Conservation (phyloP, 2,888 invertebrate genomes). For the Mesochorus sp. region DNA sequence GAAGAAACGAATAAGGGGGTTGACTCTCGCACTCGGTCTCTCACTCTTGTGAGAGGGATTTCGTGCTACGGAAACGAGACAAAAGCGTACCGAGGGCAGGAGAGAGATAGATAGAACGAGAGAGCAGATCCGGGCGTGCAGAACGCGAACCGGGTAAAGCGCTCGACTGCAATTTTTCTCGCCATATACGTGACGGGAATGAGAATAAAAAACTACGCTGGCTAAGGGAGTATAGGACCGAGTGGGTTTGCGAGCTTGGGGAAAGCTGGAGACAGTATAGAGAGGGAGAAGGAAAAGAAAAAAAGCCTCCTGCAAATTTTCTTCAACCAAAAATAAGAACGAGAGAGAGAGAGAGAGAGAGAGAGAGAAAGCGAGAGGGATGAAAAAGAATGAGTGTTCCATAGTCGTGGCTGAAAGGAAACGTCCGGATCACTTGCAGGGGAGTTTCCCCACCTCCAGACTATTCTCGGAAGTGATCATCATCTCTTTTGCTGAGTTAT, state of each 20-base stretch:
- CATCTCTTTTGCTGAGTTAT: constrained; percentile 48
- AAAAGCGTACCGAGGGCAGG: constrained; percentile 53
- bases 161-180: constrained; percentile 82
- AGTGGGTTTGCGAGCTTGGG: constrained; percentile 40
- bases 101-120: constrained; percentile 44
- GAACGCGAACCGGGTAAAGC: constrained; percentile 81
- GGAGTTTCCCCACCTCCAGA: constrained; percentile 71
- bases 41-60: constrained; percentile 36
- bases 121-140: constrained; percentile 77
- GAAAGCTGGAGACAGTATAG: constrained; percentile 37
- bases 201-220: constrained; percentile 72
- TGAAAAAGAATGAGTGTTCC: constrained; percentile 56
- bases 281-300: constrained; percentile 63
- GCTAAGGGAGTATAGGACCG: constrained; percentile 55
- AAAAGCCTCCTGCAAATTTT: constrained; percentile 62
- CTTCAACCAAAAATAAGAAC: constrained; percentile 48
- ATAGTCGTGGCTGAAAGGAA: constrained; percentile 49
- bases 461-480: constrained; percentile 48
- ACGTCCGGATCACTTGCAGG: constrained; percentile 71
- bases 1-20: constrained; percentile 13
- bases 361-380: constrained; percentile 40
- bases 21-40: constrained; percentile 13
- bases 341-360: constrained; percentile 47
- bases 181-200: constrained; percentile 82
- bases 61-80: constrained; percentile 56